These are phyloP conservation scores for Hydrozoanthus tunicans DNA, from an alignment of 64 coral and sea anemone species.

Conservation along the genomic window DNA sequence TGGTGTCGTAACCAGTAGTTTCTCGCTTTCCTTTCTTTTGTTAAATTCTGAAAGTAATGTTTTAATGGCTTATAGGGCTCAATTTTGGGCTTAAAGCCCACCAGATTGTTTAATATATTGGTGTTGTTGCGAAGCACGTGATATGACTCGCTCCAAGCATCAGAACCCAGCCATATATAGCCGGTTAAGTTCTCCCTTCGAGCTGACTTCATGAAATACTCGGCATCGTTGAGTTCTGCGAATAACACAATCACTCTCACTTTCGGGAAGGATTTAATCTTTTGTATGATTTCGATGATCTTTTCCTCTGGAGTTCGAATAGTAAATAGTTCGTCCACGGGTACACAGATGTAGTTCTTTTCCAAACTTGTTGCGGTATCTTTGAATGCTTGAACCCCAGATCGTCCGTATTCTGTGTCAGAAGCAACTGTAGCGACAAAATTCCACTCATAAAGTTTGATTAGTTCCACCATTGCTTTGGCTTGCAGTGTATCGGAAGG, in stretches of 20 bases:
- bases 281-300: slow-evolving; percentile 29
- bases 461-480: slow-evolving; percentile 62
- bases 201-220: slow-evolving; percentile 63
- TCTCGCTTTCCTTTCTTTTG: slow-evolving; percentile 40
- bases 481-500: slow-evolving; percentile 75
- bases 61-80: slow-evolving; percentile 56
- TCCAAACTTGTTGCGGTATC: slow-evolving; percentile 30
- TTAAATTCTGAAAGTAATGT: slow-evolving; percentile 65
- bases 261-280: slow-evolving; percentile 51
- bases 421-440: slow-evolving; percentile 66
- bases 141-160: slow-evolving; percentile 62
- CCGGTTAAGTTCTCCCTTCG: slow-evolving; percentile 46
- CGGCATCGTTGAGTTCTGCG: slow-evolving; percentile 69
- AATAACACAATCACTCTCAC: slow-evolving; percentile 74
- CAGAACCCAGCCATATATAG: slow-evolving; percentile 72
- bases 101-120: slow-evolving; percentile 44
- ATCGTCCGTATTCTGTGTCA: slow-evolving; percentile 75
- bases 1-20: slow-evolving; percentile 56
- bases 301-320: slow-evolving; percentile 51
- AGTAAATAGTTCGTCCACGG: slow-evolving; percentile 65
- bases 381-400: slow-evolving; percentile 71
- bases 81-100: slow-evolving; percentile 45
- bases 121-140: slow-evolving; percentile 51
- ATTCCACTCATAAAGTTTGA: slow-evolving; percentile 66
- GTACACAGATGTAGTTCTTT: slow-evolving; percentile 46